Percentiles rank a stretch among this genome's conserved stretches.
These are phyloP conservation scores for Acanthisitta chloris DNA, from an alignment of 2,113 vertebrate genomes.

Conservation along the genomic window DNA sequence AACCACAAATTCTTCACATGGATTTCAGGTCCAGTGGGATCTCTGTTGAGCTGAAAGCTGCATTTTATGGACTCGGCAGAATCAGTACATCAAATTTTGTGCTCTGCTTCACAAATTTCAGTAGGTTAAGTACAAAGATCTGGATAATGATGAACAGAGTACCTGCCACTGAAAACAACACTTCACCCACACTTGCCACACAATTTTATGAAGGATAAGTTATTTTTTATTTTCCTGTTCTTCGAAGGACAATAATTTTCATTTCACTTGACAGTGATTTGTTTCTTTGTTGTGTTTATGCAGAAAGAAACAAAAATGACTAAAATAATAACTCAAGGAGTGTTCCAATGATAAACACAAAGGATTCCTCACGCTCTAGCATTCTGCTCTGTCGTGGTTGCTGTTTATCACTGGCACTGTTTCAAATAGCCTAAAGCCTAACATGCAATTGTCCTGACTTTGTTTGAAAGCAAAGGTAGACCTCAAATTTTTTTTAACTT, in stretches of 20 bases:
- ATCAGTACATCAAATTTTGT: background rate
- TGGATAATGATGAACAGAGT: background rate
- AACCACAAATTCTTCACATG: background rate
- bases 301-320: background rate
- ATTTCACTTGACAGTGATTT: background rate
- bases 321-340: background rate
- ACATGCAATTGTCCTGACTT: background rate
- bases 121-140: background rate
- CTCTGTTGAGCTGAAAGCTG: background rate
- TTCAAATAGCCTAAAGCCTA: background rate
- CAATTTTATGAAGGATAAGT: background rate
- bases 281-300: background rate
- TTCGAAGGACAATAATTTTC: background rate
- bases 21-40: background rate
- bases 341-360: background rate
- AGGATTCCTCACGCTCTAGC: background rate
- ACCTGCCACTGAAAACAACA: background rate
- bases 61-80: background rate
- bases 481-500: background rate
- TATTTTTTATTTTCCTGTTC: background rate
- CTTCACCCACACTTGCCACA: background rate
- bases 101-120: background rate
- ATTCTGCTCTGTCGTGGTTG: background rate
- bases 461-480: background rate
- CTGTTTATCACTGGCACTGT: background rate